These are phyloP conservation scores for Fulmarus glacialis DNA, from an alignment of 2,113 vertebrate genomes.

Conservation along the genomic window DNA sequence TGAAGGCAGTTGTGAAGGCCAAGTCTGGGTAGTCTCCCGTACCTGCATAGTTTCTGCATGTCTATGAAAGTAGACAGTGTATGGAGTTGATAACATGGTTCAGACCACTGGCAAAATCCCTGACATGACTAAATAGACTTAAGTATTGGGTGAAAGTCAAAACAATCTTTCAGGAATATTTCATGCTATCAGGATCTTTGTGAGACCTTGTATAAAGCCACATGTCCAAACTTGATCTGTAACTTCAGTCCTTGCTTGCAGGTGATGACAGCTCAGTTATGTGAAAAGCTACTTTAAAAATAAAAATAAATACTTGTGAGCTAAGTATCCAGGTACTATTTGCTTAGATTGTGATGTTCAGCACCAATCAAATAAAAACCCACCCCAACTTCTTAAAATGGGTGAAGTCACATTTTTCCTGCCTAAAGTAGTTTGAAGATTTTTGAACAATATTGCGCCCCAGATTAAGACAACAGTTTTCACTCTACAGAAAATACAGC, in stretches of 20 bases:
- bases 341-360: background rate
- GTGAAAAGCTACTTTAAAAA: slow-evolving; percentile 17
- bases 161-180: slow-evolving; percentile 5
- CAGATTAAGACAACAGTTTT: background rate
- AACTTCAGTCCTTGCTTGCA: slow-evolving; percentile 1
- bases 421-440: background rate
- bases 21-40: background rate
- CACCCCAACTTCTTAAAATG: background rate
- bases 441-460: background rate
- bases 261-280: background rate
- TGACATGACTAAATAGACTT: background rate
- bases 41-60: background rate
- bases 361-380: background rate
- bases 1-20: slow-evolving; percentile 19
- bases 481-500: background rate
- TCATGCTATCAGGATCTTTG: background rate
- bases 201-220: background rate
- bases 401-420: background rate
- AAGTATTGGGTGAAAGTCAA: background rate
- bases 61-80: background rate
- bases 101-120: background rate
- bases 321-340: background rate
- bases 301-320: background rate
- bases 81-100: background rate
- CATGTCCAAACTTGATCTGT: slow-evolving; percentile 9